Evolutionary conservation across 2,113 vertebrate genomes (phyloP).

Genomic region (Andinoacara biseriatus): DNA sequence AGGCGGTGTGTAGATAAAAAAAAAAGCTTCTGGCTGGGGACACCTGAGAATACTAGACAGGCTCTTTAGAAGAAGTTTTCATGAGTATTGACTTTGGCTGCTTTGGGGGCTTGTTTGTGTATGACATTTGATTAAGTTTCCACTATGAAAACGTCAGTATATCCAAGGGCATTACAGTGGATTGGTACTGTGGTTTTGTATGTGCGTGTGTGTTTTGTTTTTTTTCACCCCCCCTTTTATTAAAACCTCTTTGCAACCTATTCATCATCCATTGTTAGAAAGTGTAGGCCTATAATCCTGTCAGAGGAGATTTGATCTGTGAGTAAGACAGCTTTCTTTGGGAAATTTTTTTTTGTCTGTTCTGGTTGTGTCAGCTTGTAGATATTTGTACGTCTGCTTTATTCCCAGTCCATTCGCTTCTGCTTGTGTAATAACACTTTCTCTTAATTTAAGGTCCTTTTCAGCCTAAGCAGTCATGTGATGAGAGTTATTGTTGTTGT

Average conservation of each 20-base stretch:
- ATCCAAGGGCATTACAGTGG: conserved; percentile 12
- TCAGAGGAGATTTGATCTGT: conserved; percentile 53
- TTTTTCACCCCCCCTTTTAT: neutral
- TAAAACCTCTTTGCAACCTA: conserved; percentile 15
- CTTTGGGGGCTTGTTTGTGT: conserved; percentile 25
- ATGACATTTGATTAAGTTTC: conserved; percentile 61
- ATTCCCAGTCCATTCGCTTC: neutral
- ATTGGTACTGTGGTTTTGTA: conserved; percentile 14
- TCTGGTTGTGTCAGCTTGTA: neutral
- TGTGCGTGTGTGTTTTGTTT: neutral
- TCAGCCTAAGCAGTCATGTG: neutral
- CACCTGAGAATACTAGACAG: conserved; percentile 6
- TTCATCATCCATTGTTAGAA: conserved; percentile 45
- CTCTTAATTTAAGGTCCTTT: neutral
- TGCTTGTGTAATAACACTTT: neutral
- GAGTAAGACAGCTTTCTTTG: neutral
- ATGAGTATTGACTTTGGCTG: conserved; percentile 34
- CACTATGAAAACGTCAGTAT: conserved; percentile 65
- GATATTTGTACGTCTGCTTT: neutral
- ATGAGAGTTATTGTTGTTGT: neutral
- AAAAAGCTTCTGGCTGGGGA: conserved; percentile 5
- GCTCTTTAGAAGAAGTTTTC: neutral
- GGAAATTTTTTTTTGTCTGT: neutral
- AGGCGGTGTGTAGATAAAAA: neutral
- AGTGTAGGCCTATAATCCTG: conserved; percentile 49